Evolutionary conservation across 2,113 vertebrate genomes (phyloP), one percentile per base, ranked within the genome.

Genomic region (Numenius arquata): DNA sequence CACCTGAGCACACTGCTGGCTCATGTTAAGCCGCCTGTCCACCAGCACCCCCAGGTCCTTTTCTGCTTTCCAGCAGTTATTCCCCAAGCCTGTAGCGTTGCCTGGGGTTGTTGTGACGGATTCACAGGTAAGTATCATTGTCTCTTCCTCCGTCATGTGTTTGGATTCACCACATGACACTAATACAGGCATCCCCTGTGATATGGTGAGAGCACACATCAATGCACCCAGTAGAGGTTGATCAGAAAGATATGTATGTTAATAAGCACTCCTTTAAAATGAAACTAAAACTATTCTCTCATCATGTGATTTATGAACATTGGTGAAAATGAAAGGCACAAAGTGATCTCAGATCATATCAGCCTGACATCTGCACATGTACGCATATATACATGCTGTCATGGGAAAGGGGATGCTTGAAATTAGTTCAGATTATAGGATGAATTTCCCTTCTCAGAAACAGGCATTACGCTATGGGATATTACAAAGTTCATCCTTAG

Each of bases 181-280:
- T 52, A 63, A 68, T 53, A 23, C 11, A 71, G 29, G 8, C 26
- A 55, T 21, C 8, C 8, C 4, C 8, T 8, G 3, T 6, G 25
- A 12, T 17, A 21, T 2, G 6, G 15, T 59, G 20, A 66, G 45
- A 74, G 19, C 6, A 41, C 6, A 21, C 3, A 0, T 23, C 20
- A 45, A 15, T 29, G 13, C 41, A 62, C 2, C 8, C 36, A 62
- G 21, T 0, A 0, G 8, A 48, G 36, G 18, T 12, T 66, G 50
- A 59, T 70, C 40, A 53, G 50, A 74, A 94, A 66, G 18, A 66
- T 16, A 22, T 2, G 1, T 13, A 21, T 56, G 8, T 47, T 61
- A 43, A 48, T 34, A 38, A 76, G 0, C 5, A 80, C 2, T 9
- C 8, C 29, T 96, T 80, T 53, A 74, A 93, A 93, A 53, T 50